Base-by-base conservation (phyloP, 2,888 invertebrate genomes). In the Amiota communis region DNA sequence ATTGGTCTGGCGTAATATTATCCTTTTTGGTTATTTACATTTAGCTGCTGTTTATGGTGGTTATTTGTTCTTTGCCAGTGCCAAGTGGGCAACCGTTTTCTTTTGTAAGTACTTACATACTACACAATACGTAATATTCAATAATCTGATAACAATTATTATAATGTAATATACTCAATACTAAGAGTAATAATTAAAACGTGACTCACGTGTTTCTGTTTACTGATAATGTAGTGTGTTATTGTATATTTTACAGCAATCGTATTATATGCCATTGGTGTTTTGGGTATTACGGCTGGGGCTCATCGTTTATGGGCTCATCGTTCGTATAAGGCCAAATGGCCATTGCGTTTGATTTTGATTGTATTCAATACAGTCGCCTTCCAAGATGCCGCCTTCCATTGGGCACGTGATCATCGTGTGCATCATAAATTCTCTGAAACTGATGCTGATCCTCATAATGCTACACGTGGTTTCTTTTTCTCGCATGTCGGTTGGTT, bases 401-500 rank as follows among this genome's bases (percentile, higher is more conserved):
- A 95, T 85, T 95, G 95, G 95, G 93, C 94, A 0, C 92, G 95
- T 76, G 95, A 95, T 86, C 95, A 95, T 90, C 92, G 96, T 80
- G 94, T 96, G 86, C 96, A 97, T 88, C 97, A 97, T 91, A 97
- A 97, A 89, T 97, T 94, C 91, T 95, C 95, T 13, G 97, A 97
- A 88, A 97, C 97, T 0, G 94, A 97, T 88, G 97, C 97, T 0
- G 97, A 97, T 90, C 97, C 97, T 0, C 97, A 97, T 89, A 97
- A 97, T 87, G 96, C 97, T 1, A 95, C 92, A 4, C 89, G 97
- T 53, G 98, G 98, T n/a, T 97, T 98, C 91, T 98, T 98, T 92
- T 98, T 98, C 91, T 93, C 98, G 0, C 98, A 98, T 89, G 92
- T 98, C 81, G 98, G 98, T 72, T 98, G 98, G 98, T 91, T 98